A percentile compares a stretch with the other conserved stretches of the same genome.
Conservation (phyloP, 2,888 invertebrate species). For the Gari tellinella region DNA sequence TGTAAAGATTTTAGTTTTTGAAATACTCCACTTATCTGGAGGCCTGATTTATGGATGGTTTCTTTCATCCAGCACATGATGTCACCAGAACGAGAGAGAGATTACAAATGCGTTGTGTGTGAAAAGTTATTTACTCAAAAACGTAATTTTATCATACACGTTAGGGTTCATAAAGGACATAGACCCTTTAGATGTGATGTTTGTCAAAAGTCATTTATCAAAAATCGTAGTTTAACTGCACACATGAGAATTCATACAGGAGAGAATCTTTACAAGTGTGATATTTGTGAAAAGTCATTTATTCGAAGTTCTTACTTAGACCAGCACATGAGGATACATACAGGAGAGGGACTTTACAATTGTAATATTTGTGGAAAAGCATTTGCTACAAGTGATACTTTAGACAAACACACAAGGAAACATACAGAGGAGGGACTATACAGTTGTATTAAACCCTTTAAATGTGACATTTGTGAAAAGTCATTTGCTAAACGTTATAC, state of each 20-base stretch:
- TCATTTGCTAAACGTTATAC: slow-evolving; percentile 31
- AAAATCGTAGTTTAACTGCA: slow-evolving; percentile 14
- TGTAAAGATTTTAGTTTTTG: no score
- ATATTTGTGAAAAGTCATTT: no score
- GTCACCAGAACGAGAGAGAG: no score
- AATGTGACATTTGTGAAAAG: slow-evolving; percentile 53
- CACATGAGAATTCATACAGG: no score
- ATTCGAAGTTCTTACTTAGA: no score
- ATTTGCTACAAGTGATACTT: slow-evolving; percentile 11
- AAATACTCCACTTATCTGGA: no score
- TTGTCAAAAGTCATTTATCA: slow-evolving; percentile 24
- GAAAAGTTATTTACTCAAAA: slow-evolving; percentile 28
- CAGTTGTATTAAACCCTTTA: slow-evolving; percentile 33
- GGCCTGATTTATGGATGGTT: no score
- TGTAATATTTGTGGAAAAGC: slow-evolving; percentile 13
- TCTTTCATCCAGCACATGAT: no score
- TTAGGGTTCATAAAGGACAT: slow-evolving; percentile 32
- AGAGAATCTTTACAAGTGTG: no score
- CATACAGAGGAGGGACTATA: slow-evolving; percentile 17
- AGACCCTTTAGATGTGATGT: slow-evolving; percentile 33
- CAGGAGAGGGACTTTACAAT: no score
- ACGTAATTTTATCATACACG: slow-evolving; percentile 37
- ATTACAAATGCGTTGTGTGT: slow-evolving; percentile 34
- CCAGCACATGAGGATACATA: no score
- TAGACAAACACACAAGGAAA: slow-evolving; percentile 10